Base-by-base conservation (phyloP, 1,140 invertebrate species). In the Parapsyche elsis region DNA sequence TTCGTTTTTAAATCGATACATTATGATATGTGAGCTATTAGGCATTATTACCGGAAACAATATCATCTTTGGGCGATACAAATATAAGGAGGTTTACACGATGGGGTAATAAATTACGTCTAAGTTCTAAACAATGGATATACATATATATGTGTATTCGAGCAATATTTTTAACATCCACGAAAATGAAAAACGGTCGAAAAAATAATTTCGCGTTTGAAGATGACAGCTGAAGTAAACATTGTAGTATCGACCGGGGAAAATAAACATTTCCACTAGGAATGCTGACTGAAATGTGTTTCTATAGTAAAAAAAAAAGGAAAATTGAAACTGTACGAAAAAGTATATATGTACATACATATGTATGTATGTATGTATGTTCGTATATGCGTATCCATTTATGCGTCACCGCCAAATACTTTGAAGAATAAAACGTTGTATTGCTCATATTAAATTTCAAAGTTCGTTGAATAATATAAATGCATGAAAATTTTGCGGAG, bases 211-310 rank as follows among this genome's bases (percentile, higher is more conserved):
- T 57, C 46, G 45, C 73, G 23, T 75, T 75, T 75, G 73, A 75
- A 75, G 73, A 57, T 75, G 73, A 75, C 73, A 75, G 73, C 73
- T 53, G 73, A 75, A 75, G 49, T 75, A 75, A 75, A 75, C 73
- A 75, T 57, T 75, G 45, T 75, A 49, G 73, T 75, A 75, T 75
- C 73, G 49, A 24, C 38, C 19, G 19, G 26, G 0, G 49, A 75
- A 75, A 75, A 75, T 75, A 75, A 75, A 75, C 49, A 75, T 57
- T 57, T 53, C 21, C 14, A 23, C 49, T 24, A 21, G 24, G 24
- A 75, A 75, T n/a, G 19, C 45, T 10, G 14, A 57, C 49, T 14
- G 21, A 26, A 67, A 67, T 67, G 9, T 12, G 21, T 67, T 67
- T 67, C 64, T 10, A 53, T 30, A n/a, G 23, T 12, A 67, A 9